phyloP scores from a whole-genome alignment of 2,113 vertebrate species.

The Pontoporia blainvillei region DNA sequence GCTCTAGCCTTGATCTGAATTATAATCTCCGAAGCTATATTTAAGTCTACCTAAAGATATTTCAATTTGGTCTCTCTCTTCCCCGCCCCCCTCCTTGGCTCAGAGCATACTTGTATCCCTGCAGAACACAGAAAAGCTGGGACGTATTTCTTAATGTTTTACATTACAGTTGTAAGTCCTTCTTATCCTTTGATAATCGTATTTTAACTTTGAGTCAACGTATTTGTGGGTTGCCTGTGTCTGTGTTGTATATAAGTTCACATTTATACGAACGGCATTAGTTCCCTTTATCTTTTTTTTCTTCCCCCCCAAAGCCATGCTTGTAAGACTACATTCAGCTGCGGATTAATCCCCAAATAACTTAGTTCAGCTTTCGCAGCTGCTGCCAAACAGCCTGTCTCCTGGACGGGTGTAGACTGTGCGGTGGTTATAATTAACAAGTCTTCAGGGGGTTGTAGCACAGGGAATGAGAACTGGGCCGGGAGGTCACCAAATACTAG shows the following conservation, averaged over 20 bases:
- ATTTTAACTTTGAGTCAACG: slow-evolving; percentile 63
- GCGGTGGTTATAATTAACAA: slow-evolving; percentile 73
- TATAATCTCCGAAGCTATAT: slow-evolving; percentile 70
- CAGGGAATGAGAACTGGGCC: neutral
- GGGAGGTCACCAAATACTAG: neutral
- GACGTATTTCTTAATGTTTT: slow-evolving; percentile 62
- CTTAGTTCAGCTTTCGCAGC: slow-evolving; percentile 86
- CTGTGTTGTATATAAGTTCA: slow-evolving; percentile 39
- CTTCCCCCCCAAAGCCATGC: slow-evolving; percentile 81
- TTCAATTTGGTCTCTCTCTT: slow-evolving; percentile 59
- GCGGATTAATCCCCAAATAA: slow-evolving; percentile 89
- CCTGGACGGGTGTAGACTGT: slow-evolving; percentile 55
- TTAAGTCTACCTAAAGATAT: slow-evolving; percentile 72
- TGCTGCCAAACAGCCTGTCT: slow-evolving; percentile 83
- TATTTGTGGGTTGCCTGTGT: slow-evolving; percentile 25
- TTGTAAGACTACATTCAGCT: slow-evolving; percentile 88
- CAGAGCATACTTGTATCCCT: neutral
- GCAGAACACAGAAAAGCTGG: slow-evolving; percentile 42
- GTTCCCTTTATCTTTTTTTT: slow-evolving; percentile 82
- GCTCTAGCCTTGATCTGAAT: slow-evolving; percentile 77
- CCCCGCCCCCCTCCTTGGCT: slow-evolving; percentile 43
- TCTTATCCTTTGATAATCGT: slow-evolving; percentile 71
- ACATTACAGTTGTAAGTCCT: slow-evolving; percentile 48
- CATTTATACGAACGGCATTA: slow-evolving; percentile 51
- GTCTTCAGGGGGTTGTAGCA: slow-evolving; percentile 11